Evolutionary conservation across 2,113 vertebrate genomes (phyloP).

Genomic region (Brachyistius frenatus): DNA sequence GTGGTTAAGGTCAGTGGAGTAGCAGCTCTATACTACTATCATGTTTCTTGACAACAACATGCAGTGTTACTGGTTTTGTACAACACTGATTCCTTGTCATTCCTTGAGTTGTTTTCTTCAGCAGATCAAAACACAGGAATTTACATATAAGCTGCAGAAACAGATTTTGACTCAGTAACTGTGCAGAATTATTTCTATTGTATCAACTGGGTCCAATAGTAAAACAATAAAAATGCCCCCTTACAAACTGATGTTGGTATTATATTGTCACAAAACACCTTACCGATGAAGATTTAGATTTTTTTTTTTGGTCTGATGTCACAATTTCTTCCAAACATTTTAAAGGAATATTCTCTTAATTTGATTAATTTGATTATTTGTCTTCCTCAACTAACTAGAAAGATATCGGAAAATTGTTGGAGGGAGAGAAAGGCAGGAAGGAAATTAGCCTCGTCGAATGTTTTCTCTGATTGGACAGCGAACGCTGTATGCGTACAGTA

Average conservation of each 20-base stretch:
- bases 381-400: too few relatives aligned
- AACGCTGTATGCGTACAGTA: not conserved
- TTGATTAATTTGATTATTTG: too few relatives aligned
- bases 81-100: conserved; percentile 11
- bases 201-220: too few relatives aligned
- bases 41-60: conserved; percentile 5
- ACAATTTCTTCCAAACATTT: too few relatives aligned
- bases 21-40: conserved; percentile 24
- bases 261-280: too few relatives aligned
- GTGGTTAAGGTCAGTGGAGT: conserved; percentile 22
- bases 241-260: too few relatives aligned
- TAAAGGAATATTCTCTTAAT: too few relatives aligned
- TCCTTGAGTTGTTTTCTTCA: not conserved
- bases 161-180: not conserved
- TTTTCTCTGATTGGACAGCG: conserved; percentile 23
- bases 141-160: not conserved
- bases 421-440: conserved; percentile 26
- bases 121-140: not conserved
- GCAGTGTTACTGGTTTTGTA: not conserved
- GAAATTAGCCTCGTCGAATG: conserved; percentile 14
- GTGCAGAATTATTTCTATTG: too few relatives aligned
- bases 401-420: too few relatives aligned
- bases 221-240: too few relatives aligned
- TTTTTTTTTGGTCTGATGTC: not conserved
- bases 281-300: too few relatives aligned